Base-by-base conservation (phyloP, 2,113 vertebrate genomes). In the Hippocampus guttulatus region DNA sequence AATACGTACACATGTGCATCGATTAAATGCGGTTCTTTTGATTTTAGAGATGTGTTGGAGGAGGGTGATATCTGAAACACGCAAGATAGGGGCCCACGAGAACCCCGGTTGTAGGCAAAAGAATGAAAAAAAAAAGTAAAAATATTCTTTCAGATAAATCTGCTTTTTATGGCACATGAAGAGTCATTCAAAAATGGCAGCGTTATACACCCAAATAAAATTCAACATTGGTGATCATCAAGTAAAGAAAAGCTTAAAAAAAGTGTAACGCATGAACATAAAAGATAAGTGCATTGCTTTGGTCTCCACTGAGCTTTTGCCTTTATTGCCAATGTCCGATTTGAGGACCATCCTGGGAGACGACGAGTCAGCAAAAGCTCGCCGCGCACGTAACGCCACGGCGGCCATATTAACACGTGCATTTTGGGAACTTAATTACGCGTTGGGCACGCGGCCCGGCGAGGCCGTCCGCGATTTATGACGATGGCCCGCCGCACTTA, bases 371-470 rank as follows among this genome's bases (percentile, higher is more conserved):
- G 79, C 75, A 60, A 40, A 18, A 65, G 49, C 75, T 60, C 54
- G 16, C 20, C 51, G 1, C 14, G 9, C 6, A 12, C 60, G 27
- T 65, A 68, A 54, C 9, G 69, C 75, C 69, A n/a, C 4, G 80
- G 84, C 70, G 27, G 58, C 58, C 58, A 79, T 84, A 87, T 86
- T 84, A 89, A 88, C 83, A 75, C 81, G 81, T 87, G 85, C 84
- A 88, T 88, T 90, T 86, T 79, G 75, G 81, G 78, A 79, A 86
- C 83, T 89, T 90, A 90, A 92, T 91, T 88, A 90, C 78, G 78
- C 60, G 63, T 75, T 64, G 64, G 64, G 75, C 63, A 55, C 77
- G 10, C 52, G 55, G 55, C 15, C 15, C 62, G 69, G 77, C 30
- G 75, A 68, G 75, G 67, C 63, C 66, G 21, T 71, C 49, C 49